These are phyloP conservation scores for Apocrypta bakeri DNA, from an alignment of 1,140 invertebrate species.

Conservation along the genomic window DNA sequence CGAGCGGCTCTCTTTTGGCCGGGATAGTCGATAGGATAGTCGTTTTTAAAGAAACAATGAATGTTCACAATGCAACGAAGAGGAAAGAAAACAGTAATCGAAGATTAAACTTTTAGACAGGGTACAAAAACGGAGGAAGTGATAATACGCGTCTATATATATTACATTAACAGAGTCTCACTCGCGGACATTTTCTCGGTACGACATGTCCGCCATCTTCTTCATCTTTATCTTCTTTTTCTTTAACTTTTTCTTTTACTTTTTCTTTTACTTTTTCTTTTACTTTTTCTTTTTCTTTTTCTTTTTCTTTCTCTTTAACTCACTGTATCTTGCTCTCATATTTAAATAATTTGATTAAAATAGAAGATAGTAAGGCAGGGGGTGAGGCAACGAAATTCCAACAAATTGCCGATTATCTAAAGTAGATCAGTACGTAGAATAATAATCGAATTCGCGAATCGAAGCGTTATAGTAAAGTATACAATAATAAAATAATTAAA, in stretches of 20 bases:
- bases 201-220: conserved; percentile 55
- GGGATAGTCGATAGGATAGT: conserved; percentile 30
- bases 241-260: conserved; percentile 49
- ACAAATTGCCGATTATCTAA: conserved; percentile 22
- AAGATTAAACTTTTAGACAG: background rate
- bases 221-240: conserved; percentile 35
- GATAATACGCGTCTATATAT: conserved; percentile 63
- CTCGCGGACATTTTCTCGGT: conserved; percentile 54
- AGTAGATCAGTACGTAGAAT: conserved; percentile 8
- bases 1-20: conserved; percentile 15
- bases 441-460: background rate
- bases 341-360: conserved; percentile 49
- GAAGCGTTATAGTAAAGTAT: background rate
- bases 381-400: conserved; percentile 3
- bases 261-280: background rate
- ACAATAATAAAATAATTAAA: conserved; percentile 25
- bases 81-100: conserved; percentile 15
- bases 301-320: background rate
- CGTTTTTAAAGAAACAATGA: conserved; percentile 23
- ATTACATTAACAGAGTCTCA: conserved; percentile 61
- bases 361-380: background rate
- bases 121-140: conserved; percentile 50
- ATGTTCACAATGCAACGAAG: no score
- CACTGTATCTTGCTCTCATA: conserved; percentile 36
- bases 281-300: conserved; percentile 51